Conservation (phyloP, 2,113 vertebrate species). For the Calonectris borealis region DNA sequence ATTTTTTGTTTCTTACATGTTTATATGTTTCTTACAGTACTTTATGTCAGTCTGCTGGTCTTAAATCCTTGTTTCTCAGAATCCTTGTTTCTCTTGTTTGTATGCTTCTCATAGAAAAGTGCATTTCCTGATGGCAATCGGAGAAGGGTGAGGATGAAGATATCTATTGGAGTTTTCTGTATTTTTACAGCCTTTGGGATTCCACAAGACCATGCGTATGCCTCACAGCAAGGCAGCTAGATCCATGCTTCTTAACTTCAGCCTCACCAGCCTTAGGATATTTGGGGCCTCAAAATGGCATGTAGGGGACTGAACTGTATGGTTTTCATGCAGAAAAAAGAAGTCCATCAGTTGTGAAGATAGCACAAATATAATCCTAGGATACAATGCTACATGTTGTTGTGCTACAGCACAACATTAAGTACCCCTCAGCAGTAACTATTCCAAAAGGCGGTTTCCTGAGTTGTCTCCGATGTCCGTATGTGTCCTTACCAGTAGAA, state of each 20-base stretch:
- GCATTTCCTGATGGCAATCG: not conserved
- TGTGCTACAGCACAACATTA: not conserved
- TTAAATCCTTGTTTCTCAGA: not conserved
- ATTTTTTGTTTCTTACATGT: not conserved
- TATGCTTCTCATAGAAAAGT: not conserved
- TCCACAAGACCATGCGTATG: not conserved
- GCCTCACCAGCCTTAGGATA: not conserved
- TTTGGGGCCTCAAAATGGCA: not conserved
- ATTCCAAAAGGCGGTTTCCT: not conserved
- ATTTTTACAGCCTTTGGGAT: not conserved
- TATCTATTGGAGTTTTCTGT: not conserved
- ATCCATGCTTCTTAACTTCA: not conserved
- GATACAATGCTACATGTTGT: not conserved
- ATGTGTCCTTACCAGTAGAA: not conserved
- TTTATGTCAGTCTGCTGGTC: not conserved
- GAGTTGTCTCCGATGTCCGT: not conserved
- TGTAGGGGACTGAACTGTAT: not conserved
- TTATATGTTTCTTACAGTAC: not conserved
- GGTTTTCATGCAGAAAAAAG: not conserved
- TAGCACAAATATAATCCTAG: not conserved
- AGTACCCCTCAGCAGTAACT: not conserved
- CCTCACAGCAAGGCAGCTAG: not conserved
- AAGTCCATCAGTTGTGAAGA: not conserved
- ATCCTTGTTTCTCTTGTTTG: not conserved
- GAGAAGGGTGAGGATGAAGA: not conserved